phyloP scores from a whole-genome alignment of 2,797 vertebrate genomes.

The Schizothorax lantsangensis region DNA sequence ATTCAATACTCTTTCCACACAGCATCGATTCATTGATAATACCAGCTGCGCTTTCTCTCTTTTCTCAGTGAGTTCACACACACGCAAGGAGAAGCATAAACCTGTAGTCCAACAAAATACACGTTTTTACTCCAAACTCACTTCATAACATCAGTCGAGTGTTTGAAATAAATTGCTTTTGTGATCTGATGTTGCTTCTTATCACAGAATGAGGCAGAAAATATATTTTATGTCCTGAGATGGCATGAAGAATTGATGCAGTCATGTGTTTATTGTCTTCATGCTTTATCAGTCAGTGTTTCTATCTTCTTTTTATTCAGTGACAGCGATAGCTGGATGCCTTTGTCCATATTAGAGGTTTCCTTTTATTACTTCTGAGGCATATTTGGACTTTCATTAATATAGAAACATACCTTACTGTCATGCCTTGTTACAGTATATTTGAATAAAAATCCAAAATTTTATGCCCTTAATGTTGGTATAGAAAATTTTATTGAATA shows the following conservation, averaged over 20 bases:
- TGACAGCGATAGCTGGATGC: not conserved
- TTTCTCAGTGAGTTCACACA: not conserved
- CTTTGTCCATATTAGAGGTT: not conserved
- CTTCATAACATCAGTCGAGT: not conserved
- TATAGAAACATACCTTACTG: not conserved
- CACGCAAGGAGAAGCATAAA: not conserved
- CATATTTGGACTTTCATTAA: not conserved
- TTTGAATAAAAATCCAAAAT: not conserved
- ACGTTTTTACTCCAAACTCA: not conserved
- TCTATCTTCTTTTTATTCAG: not conserved
- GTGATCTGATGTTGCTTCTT: not conserved
- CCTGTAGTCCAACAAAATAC: not conserved
- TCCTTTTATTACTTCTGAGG: not conserved
- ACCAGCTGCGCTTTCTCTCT: not conserved
- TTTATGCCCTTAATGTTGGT: not conserved
- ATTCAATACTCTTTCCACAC: not conserved
- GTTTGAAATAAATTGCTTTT: not conserved
- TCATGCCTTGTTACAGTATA: not conserved
- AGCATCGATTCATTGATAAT: not conserved
- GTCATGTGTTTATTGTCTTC: not conserved
- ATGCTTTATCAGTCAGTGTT: not conserved
- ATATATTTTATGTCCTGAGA: not conserved
- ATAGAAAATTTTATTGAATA: not conserved
- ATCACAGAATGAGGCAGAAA: not conserved
- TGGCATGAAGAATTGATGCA: not conserved